Base-by-base conservation (phyloP, 2,888 invertebrate genomes). In the Prenolepis imparis region DNA sequence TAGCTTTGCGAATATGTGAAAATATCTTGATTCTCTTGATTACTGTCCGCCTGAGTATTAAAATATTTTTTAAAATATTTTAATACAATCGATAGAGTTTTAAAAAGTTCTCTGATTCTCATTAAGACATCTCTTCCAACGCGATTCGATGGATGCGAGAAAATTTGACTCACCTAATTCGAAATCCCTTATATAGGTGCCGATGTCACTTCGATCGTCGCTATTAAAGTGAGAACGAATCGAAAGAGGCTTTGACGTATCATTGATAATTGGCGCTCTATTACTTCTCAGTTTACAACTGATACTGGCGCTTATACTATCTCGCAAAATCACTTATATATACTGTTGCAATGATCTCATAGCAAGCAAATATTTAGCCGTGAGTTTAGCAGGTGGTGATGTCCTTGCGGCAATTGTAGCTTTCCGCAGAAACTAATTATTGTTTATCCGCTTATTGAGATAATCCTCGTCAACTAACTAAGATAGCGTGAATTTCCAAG, bases 401-500 rank as follows among this genome's bases (percentile, higher is more conserved):
- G 32, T 84, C 44, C 68, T 67, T 55, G 74, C 11, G 15, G 41
- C 66, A 64, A 73, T 86, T 72, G 67, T 41, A 83, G 67, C 39
- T 39, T 67, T 41, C 57, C 63, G 72, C 52, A 12, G 77, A 59
- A 21, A 63, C 57, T 74, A 83, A 83, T 87, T 84, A n/a, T 84
- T 83, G 48, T 85, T 87, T 80, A 15, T n/a, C 32, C n/a, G 21
- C 9, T 83, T 21, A 57, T 59, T 36, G 4, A 59, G 64, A n/a
- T 57, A 36, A 52, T 52, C 12, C 6, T 68, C 21, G 44, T 89
- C 77, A 90, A 15, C 89, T 89, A 39, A 92, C 90, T 91, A 90
- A 91, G 11, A 90, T 90, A 11, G 84, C 87, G 1, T 89, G 39
- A 55, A 70, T 70, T 11, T 67, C 15, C 11, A 28, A 77, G 28